These are phyloP conservation scores for Hedychridium roseum DNA, from an alignment of 2,888 invertebrate genomes.

Conservation along the genomic window DNA sequence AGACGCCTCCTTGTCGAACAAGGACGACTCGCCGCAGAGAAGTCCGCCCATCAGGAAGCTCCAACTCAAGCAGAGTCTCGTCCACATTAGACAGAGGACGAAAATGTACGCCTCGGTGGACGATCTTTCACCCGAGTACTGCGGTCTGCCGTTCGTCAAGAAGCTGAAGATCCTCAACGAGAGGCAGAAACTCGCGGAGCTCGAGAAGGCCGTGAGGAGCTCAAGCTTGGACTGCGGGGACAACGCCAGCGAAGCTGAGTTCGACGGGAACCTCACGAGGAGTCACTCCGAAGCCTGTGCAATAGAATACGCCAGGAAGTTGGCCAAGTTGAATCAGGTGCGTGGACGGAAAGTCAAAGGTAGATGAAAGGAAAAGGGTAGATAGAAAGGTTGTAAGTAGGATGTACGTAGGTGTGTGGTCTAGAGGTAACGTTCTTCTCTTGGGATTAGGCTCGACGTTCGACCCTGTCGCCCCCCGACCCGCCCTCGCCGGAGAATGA, in stretches of 20 bases:
- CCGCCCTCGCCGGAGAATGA: constrained; percentile 75
- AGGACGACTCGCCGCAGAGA: constrained; percentile 41
- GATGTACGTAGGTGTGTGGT: no score
- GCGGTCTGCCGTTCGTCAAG: constrained; percentile 86
- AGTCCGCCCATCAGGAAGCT: constrained; percentile 41
- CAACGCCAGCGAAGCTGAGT: constrained; percentile 68
- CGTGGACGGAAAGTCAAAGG: background rate
- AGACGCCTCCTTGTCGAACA: constrained; percentile 67
- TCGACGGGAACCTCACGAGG: constrained; percentile 72
- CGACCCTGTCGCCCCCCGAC: constrained; percentile 34
- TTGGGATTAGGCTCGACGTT: constrained; percentile 17
- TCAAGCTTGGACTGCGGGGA: constrained; percentile 81
- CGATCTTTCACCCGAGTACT: constrained; percentile 87
- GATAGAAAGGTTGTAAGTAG: no score
- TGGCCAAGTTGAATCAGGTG: constrained; percentile 58
- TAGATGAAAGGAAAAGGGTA: no score
- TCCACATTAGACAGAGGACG: constrained; percentile 54
- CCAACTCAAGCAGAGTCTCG: constrained; percentile 49
- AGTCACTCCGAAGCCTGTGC: constrained; percentile 85
- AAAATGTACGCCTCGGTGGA: constrained; percentile 86
- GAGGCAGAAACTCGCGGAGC: constrained; percentile 83
- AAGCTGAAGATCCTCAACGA: constrained; percentile 89
- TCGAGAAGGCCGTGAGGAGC: constrained; percentile 81
- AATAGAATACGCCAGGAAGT: constrained; percentile 68
- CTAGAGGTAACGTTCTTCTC: no score